A percentile compares a stretch with the other conserved stretches of the same genome.
Evolutionary conservation across 1,140 invertebrate genomes (phyloP).

Genomic region (Heliconius himera): DNA sequence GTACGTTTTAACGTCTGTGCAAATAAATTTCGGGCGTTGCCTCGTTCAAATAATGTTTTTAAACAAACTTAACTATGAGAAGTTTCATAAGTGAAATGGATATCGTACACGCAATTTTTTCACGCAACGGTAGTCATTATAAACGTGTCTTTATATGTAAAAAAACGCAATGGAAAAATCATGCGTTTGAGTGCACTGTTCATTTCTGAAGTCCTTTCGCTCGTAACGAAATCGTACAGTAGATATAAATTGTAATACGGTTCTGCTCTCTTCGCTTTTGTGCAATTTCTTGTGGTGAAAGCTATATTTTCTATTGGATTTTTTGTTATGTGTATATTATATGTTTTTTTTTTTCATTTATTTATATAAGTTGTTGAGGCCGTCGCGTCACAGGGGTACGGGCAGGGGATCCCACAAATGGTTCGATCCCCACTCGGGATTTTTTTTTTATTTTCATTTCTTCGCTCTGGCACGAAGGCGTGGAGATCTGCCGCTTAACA

Average conservation of each 20-base stretch:
- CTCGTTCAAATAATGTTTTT: slow-evolving; percentile 9
- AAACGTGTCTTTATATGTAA: slow-evolving; percentile 30
- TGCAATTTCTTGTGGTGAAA: slow-evolving; percentile 37
- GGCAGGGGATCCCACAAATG: too few relatives aligned
- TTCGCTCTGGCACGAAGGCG: too few relatives aligned
- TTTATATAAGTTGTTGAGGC: background rate
- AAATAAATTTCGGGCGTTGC: background rate
- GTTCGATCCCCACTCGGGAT: too few relatives aligned
- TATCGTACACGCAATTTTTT: slow-evolving; percentile 40
- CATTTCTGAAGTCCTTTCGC: slow-evolving; percentile 40
- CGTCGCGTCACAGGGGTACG: too few relatives aligned
- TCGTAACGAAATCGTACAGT: slow-evolving; percentile 30
- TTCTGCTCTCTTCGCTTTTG: slow-evolving; percentile 35
- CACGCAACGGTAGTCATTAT: slow-evolving; percentile 34
- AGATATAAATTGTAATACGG: slow-evolving; percentile 26
- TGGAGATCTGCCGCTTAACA: too few relatives aligned
- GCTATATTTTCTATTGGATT: slow-evolving; percentile 20
- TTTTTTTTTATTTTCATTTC: too few relatives aligned
- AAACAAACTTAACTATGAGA: slow-evolving; percentile 29
- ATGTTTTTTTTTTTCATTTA: background rate
- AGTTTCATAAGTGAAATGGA: slow-evolving; percentile 38
- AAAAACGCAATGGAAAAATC: slow-evolving; percentile 36
- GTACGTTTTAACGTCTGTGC: too few relatives aligned
- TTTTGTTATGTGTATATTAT: background rate
- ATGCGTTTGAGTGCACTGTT: slow-evolving; percentile 38